Conservation (phyloP, 2,888 invertebrate genomes). For the Patella pellucida region DNA sequence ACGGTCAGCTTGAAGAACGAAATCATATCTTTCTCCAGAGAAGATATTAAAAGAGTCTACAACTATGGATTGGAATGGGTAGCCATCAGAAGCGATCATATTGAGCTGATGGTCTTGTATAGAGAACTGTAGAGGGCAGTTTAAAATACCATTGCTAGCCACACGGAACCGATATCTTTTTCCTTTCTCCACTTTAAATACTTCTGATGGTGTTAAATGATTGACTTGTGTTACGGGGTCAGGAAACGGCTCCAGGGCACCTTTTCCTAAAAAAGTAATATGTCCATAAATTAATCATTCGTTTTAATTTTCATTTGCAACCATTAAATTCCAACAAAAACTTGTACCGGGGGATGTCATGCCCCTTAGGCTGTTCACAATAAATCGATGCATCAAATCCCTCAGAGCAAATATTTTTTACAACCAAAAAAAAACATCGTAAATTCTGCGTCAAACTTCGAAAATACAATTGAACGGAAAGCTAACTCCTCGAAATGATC, state of each 20-base stretch:
- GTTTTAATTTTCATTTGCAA: too few relatives aligned
- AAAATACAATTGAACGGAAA: too few relatives aligned
- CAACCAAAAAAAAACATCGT: too few relatives aligned
- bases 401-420: too few relatives aligned
- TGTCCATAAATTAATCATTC: too few relatives aligned
- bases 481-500: too few relatives aligned
- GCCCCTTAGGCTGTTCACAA: too few relatives aligned
- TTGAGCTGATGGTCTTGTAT: constrained; percentile 58
- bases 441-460: too few relatives aligned
- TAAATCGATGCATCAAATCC: too few relatives aligned
- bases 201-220: background rate
- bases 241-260: background rate
- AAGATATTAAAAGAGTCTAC: constrained; percentile 73
- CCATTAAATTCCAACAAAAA: too few relatives aligned
- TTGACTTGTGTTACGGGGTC: background rate
- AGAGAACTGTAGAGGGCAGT: constrained; percentile 68
- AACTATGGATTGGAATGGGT: constrained; percentile 41
- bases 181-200: constrained; percentile 51
- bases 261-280: background rate
- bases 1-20: constrained; percentile 41
- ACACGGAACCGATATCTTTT: constrained; percentile 59
- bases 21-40: constrained; percentile 79
- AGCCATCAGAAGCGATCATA: constrained; percentile 62
- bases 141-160: constrained; percentile 72
- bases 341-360: too few relatives aligned